Base-by-base conservation (phyloP, 1,140 invertebrate species). In the Odontomachus brunneus region DNA sequence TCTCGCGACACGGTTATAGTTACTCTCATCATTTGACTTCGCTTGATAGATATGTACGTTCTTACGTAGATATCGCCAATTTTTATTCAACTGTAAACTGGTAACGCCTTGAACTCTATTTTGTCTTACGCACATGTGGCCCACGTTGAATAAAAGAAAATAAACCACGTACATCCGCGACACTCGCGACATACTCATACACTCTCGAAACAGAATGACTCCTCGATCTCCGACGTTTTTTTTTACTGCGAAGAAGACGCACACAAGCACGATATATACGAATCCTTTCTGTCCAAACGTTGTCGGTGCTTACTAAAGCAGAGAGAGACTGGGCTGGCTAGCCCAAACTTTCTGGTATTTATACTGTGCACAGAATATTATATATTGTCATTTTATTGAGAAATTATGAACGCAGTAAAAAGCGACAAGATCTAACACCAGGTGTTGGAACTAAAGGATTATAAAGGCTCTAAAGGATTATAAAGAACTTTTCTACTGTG, bases 181-280 rank as follows among this genome's bases (percentile, higher is more conserved):
- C 71, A 26, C 17, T n/a, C 24, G 24, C 29, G 19, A 69, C 62
- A 44, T 33, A 38, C 75, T 29, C 51, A 22, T 24, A 14, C 4
- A 60, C 19, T 24, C 59, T 49, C 51, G 33, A 57, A 71, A 71
- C 65, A 71, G 53, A 55, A 71, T 57, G 75, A 80, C 59, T 33
- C 33, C 14, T 51, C 49, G 9, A 51, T 53, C 33, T 19, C 49
- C 73, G 59, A 38, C 19, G 65, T 17, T 69, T 71, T 80, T 80
- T 80, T 3, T 80, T 80, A 33, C 51, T 51, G 9, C 24, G 51
- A 59, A 57, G 53, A 24, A 57, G 63, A 67, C 59, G 44, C 73
- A 26, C 4, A 11, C 9, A 33, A 26, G 65, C 38, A 44, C 65
- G 75, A 17, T 69, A n/a, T n/a, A n/a, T n/a, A n/a, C n/a, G n/a